phyloP scores from a whole-genome alignment of 2,888 invertebrate species.

The Celastrina argiolus region DNA sequence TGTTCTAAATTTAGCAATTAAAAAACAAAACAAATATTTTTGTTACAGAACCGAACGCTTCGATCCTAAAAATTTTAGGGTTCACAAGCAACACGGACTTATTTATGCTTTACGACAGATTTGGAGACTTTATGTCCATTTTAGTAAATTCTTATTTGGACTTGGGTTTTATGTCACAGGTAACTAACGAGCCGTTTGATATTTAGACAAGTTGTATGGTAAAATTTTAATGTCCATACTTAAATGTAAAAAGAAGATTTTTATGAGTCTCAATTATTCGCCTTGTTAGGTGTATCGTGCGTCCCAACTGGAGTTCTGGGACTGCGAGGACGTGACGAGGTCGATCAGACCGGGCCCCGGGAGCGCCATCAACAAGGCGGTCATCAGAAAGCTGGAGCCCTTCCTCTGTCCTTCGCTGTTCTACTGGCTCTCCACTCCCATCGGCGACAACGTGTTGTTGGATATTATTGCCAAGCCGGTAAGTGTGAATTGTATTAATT shows the following conservation, averaged over 20 bases:
- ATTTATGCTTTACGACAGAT: constrained; percentile 56
- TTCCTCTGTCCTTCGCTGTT: constrained; percentile 65
- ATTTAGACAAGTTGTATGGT: neutral
- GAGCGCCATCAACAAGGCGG: constrained; percentile 43
- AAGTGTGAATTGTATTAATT: constrained; percentile 37
- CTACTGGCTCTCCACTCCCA: constrained; percentile 67
- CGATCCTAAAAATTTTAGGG: constrained; percentile 59
- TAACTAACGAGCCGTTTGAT: constrained; percentile 32
- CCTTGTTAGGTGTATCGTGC: constrained; percentile 57
- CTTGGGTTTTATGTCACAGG: constrained; percentile 69
- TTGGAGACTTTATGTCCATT: constrained; percentile 59
- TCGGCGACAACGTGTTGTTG: constrained; percentile 63
- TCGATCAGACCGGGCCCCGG: constrained; percentile 53
- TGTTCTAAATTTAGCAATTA: too few species aligned
- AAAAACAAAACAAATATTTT: too few species aligned
- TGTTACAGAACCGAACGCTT: constrained; percentile 53
- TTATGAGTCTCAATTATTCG: neutral
- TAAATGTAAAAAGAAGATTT: neutral
- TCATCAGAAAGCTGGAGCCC: constrained; percentile 49
- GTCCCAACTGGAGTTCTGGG: constrained; percentile 60
- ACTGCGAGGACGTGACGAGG: constrained; percentile 59
- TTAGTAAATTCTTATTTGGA: constrained; percentile 70
- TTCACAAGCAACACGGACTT: constrained; percentile 62
- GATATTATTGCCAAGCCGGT: constrained; percentile 69
- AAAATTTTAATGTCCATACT: neutral